Conservation (phyloP, 2,797 vertebrate genomes). For the Urophycis tenuis region DNA sequence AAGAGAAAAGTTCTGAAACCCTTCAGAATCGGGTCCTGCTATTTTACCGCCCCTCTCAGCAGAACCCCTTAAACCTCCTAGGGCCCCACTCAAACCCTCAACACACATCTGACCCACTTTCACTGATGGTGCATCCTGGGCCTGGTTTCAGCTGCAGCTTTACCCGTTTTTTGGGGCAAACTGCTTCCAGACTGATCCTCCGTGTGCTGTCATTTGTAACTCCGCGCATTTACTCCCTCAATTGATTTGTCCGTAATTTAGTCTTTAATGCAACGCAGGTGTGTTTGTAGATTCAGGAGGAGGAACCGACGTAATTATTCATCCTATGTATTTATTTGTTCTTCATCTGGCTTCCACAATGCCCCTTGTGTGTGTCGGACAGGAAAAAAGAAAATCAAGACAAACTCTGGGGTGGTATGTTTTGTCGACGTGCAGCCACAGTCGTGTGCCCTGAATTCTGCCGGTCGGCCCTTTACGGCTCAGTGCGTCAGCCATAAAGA, state of each 20-base stretch:
- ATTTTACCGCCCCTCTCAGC: too few species aligned
- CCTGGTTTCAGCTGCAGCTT: conserved; percentile 22
- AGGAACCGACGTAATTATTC: not conserved
- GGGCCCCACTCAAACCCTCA: too few species aligned
- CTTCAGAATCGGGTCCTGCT: too few species aligned
- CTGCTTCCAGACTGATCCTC: conserved; percentile 62
- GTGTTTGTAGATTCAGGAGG: conserved; percentile 10
- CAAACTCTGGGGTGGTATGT: not conserved
- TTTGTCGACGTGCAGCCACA: not conserved
- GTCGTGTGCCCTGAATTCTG: not conserved
- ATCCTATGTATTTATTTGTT: not conserved
- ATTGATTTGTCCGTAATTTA: conserved; percentile 62
- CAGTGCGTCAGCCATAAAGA: not conserved
- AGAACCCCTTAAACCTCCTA: too few species aligned
- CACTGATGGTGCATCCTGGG: too few species aligned
- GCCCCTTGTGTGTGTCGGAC: too few species aligned
- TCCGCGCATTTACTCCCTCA: conserved; percentile 48
- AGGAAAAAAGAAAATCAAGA: not conserved
- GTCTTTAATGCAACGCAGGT: conserved; percentile 53
- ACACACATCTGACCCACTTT: too few species aligned
- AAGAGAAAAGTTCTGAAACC: too few species aligned
- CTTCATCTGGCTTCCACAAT: not conserved
- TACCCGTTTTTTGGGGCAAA: conserved; percentile 43
- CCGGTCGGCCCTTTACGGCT: not conserved
- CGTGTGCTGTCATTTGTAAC: conserved; percentile 48